Base-by-base conservation (phyloP, 2,113 vertebrate species). In the Melanerpes formicivorus region DNA sequence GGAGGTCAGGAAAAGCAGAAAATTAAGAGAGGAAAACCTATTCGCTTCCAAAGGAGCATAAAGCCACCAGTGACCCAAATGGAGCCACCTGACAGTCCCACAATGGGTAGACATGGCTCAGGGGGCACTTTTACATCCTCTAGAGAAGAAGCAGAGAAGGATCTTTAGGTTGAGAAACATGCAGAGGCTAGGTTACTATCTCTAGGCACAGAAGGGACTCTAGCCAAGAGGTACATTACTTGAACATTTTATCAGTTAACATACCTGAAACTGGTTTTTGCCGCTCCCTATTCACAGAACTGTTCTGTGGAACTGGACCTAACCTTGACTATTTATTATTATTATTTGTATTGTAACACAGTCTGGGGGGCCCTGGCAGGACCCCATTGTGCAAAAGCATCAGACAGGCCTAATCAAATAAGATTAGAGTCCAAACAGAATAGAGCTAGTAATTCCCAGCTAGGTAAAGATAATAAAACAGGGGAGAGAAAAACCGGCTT, bases 1-100 rank as follows among this genome's bases (percentile, higher is more conserved):
- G 91, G 91, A 97, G 67, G 95, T 95, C 92, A 97, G 92, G 80
- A 97, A 95, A 96, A 93, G 86, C 34, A 84, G 32, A 88, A 91
- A 88, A 86, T 75, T 52, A 94, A 70, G n/a, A 85, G 62, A 88
- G 76, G n/a, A 70, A 90, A 80, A 52, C 8, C 52, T 21, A 79
- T 76, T 55, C 56, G 37, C 30, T 90, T 91, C 83, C 55, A 86
- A 86, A 87, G 16, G 14, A 84, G 12, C 40, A 18, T 27, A 6
- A 5, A 63, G 70, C 12, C 30, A 44, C 6, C 1, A 22, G 23
- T 44, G 73, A 83, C 46, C 34, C 34, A 55, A 15, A 34, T 3
- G 22, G 60, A 90, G 27, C 23, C 71, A 56, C 46, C 50, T 15
- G 48, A 44, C 11, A 91, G 69, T 16, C 54, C 62, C 80, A n/a